These are phyloP conservation scores for Carapus acus DNA, from an alignment of 2,797 vertebrate genomes.

Conservation along the genomic window DNA sequence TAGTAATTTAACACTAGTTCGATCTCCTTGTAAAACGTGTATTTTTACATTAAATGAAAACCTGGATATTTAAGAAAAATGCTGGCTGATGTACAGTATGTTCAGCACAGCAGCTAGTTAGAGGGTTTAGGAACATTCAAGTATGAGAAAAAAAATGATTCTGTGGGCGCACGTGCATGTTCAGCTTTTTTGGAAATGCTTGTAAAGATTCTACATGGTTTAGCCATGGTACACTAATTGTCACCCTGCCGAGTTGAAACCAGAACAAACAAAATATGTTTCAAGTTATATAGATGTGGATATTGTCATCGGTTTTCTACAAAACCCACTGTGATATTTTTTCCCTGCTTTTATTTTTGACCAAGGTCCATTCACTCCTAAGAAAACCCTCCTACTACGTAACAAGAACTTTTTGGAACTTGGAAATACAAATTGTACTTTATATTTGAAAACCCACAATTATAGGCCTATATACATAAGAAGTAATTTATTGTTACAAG, in stretches of 20 bases:
- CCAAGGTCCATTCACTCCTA: conserved; percentile 63
- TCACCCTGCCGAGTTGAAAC: conserved; percentile 43
- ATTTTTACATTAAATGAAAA: conserved; percentile 53
- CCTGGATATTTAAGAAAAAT: conserved; percentile 35
- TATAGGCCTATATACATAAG: conserved; percentile 65
- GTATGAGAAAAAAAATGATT: conserved; percentile 56
- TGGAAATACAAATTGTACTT: conserved; percentile 62
- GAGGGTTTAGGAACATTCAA: conserved; percentile 42
- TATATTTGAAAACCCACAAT: conserved; percentile 72
- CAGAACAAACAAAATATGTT: conserved; percentile 55
- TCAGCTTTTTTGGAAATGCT: conserved; percentile 50
- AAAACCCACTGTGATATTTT: conserved; percentile 65
- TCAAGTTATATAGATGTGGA: conserved; percentile 46
- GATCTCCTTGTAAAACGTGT: conserved; percentile 22
- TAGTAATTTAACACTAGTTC: neutral
- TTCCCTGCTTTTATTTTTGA: conserved; percentile 68
- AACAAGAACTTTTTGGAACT: conserved; percentile 58
- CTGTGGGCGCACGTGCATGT: conserved; percentile 50
- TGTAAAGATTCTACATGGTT: conserved; percentile 46
- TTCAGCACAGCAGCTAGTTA: conserved; percentile 17
- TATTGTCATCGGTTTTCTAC: conserved; percentile 55
- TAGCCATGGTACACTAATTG: conserved; percentile 30
- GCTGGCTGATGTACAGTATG: conserved; percentile 3
- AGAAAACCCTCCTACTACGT: conserved; percentile 69
- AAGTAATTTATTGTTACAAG: conserved; percentile 64